Evolutionary conservation across 2,113 vertebrate species (phyloP), one percentile per base, ranked within the genome.

Genomic region (Caranx ignobilis): DNA sequence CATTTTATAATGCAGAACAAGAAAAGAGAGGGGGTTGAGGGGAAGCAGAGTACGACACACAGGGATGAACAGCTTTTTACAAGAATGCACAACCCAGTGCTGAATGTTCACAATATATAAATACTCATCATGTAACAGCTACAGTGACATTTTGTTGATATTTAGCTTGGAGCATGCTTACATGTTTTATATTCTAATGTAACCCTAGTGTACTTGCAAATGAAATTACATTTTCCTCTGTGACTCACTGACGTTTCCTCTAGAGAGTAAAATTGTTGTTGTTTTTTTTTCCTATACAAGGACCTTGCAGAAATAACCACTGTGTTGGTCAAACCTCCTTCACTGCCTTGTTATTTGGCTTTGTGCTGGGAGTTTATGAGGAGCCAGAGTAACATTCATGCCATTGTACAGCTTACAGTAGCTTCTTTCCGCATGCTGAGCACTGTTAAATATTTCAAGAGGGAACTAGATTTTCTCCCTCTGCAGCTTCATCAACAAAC

Each of bases 381-480:
- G 63, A 69, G 37, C 69, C 11, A 12, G 6, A 54, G 47, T 59
- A 89, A 67, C 72, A 80, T 66, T 81, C 52, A 77, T 35, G 7
- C 26, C 66, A 62, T 32, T 57, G 43, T 55, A 75, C 45, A 74
- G 48, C 47, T 71, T 71, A 71, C 55, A 59, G 55, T 61, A 19
- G n/a, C 54, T 48, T 68, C 61, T 61, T 45, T 50, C 59, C 0
- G 19, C 60, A 48, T 84, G 83, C 77, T 60, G 78, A 88, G 75
- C 16, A 50, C 56, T 87, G 54, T 71, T 90, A 83, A 89, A 91
- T 90, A 84, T 91, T 93, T 91, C 82, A 91, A 73, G 67, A 82
- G 74, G 79, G 81, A 91, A 88, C 68, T 70, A 80, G 81, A 89
- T 88, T 83, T 75, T 87, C 62, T 78, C 66, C 59, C 78, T 67